Base-by-base conservation (phyloP, 2,797 vertebrate genomes). In the Aphelocoma californica region DNA sequence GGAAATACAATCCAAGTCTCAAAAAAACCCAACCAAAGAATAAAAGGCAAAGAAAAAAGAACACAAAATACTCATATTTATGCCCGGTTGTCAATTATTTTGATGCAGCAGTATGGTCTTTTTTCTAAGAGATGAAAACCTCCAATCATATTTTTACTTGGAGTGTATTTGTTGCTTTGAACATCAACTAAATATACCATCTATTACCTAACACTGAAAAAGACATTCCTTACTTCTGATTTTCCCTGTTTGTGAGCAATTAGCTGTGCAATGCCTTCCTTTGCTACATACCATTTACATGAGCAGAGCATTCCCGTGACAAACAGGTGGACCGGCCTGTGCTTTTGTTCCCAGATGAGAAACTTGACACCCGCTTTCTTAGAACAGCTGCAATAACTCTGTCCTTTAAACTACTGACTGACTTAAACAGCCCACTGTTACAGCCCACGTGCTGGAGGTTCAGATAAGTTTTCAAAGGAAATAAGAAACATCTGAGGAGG, bases 281-380 rank as follows among this genome's bases (percentile, higher is more conserved):
- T 75, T 75, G 62, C 91, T 29, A 60, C 95, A 96, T 94, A 34
- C 85, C 93, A 94, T 32, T 29, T 12, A 15, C 29, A 91, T 95
- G 95, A 97, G 82, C 51, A 69, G 79, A 92, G 73, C 93, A 92
- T 92, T 94, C 95, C 69, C 92, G 21, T 0, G 17, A 20, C n/a
- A 90, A 95, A 95, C 95, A 96, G 95, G 95, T 96, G 95, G 89
- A 58, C 70, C 40, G 29, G 90, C 58, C 58, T 25, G 40, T 0
- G 42, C 95, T 95, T 95, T 96, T 94, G 93, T 97, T 95, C 81
- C 92, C 77, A 72, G 70, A 69, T 56, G 56, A 86, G 96, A 88
- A 94, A 97, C 62, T n/a, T 7, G 36, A 96, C 50, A 86, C 62
- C 42, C 0, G 1, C 61, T 93, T 94, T 83, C 91, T 86, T 75